phyloP scores from a whole-genome alignment of 1,140 invertebrate genomes.

The Carcinoscorpius rotundicauda region DNA sequence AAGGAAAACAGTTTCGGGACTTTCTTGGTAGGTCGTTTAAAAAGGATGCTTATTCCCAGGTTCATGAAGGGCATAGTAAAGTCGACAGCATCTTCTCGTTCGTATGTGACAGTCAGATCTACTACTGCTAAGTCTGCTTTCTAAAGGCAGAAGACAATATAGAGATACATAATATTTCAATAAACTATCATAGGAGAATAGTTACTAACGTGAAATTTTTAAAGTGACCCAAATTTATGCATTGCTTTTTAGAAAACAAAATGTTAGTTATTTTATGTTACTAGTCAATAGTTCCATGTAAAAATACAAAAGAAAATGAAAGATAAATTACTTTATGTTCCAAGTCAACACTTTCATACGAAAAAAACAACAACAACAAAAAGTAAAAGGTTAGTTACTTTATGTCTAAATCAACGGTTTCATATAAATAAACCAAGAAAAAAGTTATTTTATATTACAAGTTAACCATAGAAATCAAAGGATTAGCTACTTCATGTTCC shows the following conservation, averaged over 20 bases:
- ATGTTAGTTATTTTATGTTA: background rate
- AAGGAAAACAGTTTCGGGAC: conserved; percentile 71
- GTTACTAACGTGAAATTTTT: background rate
- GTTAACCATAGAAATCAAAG: too few species aligned
- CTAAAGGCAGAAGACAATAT: conserved; percentile 26
- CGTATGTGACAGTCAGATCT: conserved; percentile 41
- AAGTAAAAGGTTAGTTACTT: too few species aligned
- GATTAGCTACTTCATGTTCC: too few species aligned
- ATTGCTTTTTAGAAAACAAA: background rate
- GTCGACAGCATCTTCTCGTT: conserved; percentile 39
- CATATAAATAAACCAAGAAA: too few species aligned
- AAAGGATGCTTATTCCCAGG: conserved; percentile 62
- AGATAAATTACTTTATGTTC: background rate
- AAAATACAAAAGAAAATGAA: background rate
- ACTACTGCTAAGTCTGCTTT: conserved; percentile 42
- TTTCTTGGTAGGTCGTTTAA: conserved; percentile 58
- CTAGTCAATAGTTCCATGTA: background rate
- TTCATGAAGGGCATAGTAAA: conserved; percentile 47
- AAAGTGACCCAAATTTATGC: background rate
- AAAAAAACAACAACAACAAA: too few species aligned
- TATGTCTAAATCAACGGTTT: too few species aligned
- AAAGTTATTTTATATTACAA: too few species aligned
- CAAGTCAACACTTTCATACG: too few species aligned
- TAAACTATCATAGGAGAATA: background rate
- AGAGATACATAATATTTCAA: background rate